Evolutionary conservation across 1,140 invertebrate genomes (phyloP), one percentile per base, ranked within the genome.

Genomic region (Drosophila rufa): DNA sequence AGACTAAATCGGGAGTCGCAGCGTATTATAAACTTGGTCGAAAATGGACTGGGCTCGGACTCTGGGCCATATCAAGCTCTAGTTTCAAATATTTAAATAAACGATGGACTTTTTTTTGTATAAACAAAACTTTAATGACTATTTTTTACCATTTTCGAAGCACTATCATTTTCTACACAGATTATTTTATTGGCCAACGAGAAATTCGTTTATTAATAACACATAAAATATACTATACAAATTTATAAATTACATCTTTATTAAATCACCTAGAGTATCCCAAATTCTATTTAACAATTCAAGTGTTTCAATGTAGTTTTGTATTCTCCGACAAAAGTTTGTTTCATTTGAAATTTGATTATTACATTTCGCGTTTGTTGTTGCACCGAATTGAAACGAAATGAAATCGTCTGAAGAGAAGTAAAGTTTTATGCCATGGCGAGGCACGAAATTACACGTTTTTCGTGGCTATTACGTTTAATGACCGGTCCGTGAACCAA

Each of bases 381-480:
- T 33, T 33, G 42, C 60, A 33, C 19, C 30, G 12, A 53, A 53
- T 19, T 33, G 70, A 64, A 75, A 75, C 75, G 33, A 60, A 46
- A 53, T 68, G 62, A 27, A 69, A 69, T 68, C 66, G 66, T 38
- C 62, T 38, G 74, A 51, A 64, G 57, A 46, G 53, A 75, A 45
- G 57, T 67, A 56, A 61, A 84, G 74, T 90, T 89, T 89, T 84
- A 90, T 79, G 78, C 62, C 47, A 65, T 73, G 66, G 51, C 48
- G 53, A 68, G 68, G 71, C 61, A 62, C 78, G 65, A 61, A 89
- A 89, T 89, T 84, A 90, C 81, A 89, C 65, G 68, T 68, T 84
- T 83, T 75, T 84, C 65, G 73, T 76, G 84, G 77, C 84, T 78
- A 87, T 87, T 87, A 89, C 80, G 66, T 80, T 87, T 87, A 87